phyloP scores from a whole-genome alignment of 2,797 vertebrate species.

The Pseudopleuronectes americanus region DNA sequence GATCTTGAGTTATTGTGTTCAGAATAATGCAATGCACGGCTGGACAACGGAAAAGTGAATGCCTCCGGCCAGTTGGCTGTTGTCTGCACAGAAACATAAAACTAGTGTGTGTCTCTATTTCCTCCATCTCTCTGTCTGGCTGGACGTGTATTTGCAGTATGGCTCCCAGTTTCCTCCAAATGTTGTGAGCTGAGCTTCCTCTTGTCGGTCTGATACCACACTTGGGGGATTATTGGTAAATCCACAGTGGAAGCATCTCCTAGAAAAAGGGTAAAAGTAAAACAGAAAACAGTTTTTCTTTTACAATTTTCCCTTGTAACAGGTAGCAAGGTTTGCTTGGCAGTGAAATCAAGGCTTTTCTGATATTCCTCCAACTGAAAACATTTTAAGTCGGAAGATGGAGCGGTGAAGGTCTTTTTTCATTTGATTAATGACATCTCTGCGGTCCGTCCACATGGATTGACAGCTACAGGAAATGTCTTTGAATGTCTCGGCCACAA shows the following conservation, averaged over 20 bases:
- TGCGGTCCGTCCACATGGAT: not conserved
- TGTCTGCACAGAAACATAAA: too few relatives aligned
- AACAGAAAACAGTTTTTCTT: too few relatives aligned
- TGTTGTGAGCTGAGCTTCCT: conserved; percentile 40
- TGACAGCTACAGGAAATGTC: conserved; percentile 22
- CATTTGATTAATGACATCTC: too few relatives aligned
- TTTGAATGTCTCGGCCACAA: conserved; percentile 28
- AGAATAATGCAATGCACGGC: too few relatives aligned
- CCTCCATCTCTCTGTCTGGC: conserved; percentile 2
- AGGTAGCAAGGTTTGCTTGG: conserved; percentile 9
- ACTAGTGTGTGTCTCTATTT: conserved; percentile 10
- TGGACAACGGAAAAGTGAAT: too few relatives aligned
- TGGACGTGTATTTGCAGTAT: conserved; percentile 5
- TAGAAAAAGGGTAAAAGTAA: conserved; percentile 21
- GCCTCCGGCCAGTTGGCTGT: too few relatives aligned
- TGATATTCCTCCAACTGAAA: conserved; percentile 15
- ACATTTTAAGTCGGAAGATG: not conserved
- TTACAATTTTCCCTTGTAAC: not conserved
- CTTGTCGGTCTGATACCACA: conserved; percentile 41
- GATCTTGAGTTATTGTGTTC: too few relatives aligned
- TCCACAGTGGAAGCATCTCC: conserved; percentile 46
- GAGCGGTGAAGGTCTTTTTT: not conserved
- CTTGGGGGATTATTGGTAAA: conserved; percentile 49
- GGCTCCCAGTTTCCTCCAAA: conserved; percentile 35
- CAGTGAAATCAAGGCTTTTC: conserved; percentile 15